Evolutionary conservation across 2,888 invertebrate genomes (phyloP).

Genomic region (Atrina japonica): DNA sequence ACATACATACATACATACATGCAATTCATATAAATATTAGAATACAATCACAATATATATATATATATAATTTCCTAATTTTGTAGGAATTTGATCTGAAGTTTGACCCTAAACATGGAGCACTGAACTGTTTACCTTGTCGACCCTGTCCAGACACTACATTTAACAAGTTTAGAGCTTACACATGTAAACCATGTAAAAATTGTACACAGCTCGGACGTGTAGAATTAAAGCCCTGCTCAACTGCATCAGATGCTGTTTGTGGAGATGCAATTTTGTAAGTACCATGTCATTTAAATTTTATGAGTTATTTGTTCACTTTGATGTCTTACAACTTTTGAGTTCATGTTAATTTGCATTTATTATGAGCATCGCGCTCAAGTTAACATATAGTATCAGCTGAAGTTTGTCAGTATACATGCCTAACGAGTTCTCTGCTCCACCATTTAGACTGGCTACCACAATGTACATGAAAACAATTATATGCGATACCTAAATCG

Average conservation of each 20-base stretch:
- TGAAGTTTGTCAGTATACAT: too few species aligned
- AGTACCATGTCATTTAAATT: neutral
- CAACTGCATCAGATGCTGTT: slow-evolving; percentile 1
- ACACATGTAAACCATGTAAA: slow-evolving; percentile 26
- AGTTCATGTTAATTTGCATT: too few species aligned
- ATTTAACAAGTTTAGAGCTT: slow-evolving; percentile 20
- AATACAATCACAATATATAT: too few species aligned
- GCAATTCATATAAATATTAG: too few species aligned
- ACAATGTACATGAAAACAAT: too few species aligned
- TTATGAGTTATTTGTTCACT: neutral
- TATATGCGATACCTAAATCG: too few species aligned
- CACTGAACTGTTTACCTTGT: slow-evolving; percentile 28
- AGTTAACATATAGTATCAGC: too few species aligned
- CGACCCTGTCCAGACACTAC: slow-evolving; percentile 11
- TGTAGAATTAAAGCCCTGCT: slow-evolving; percentile 7
- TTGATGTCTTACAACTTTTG: neutral
- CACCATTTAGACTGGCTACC: too few species aligned
- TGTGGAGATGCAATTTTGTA: slow-evolving; percentile 30
- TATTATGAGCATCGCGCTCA: too few species aligned
- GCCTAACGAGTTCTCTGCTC: too few species aligned
- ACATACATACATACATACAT: too few species aligned
- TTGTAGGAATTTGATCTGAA: slow-evolving; percentile 10
- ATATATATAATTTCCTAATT: too few species aligned
- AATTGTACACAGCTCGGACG: slow-evolving; percentile 17
- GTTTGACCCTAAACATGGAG: slow-evolving; percentile 24